Evolutionary conservation across 2,888 invertebrate species (phyloP), one percentile per base, ranked within the genome.

Genomic region (Nymphalis c-album): DNA sequence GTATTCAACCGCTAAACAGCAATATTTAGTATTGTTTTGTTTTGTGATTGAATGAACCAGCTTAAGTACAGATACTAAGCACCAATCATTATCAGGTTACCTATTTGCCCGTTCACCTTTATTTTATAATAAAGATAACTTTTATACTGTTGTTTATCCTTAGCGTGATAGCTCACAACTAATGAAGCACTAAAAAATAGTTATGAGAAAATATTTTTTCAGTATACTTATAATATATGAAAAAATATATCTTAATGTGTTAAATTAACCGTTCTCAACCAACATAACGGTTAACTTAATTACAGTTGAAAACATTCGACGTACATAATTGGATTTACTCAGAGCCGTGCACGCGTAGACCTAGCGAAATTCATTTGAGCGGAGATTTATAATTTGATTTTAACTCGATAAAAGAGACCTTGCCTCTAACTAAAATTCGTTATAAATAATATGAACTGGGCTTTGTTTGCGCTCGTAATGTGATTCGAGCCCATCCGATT

Each of bases 361-460:
- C 68, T 66, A 71, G 67, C 70, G 57, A 67, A 70, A 70, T 64
- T 64, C 64, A 67, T 70, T 73, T 66, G 58, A 72, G 73, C 71
- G 68, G 86, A 88, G 87, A 77, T 78, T 80, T 83, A 84, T 90
- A 90, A 91, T 90, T 91, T 79, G 80, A 76, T 83, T 84, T 83
- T 87, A 90, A 91, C 85, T 83, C 81, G 79, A 91, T 91, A 85
- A 85, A 83, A 76, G 53, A 22, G 53, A 22, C 75, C 74, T 72
- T 73, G 76, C 77, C 77, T 74, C 76, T 83, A 87, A 87, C 82
- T n/a, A 86, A 78, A 77, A 88, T 88, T 86, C 80, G 73, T 73
- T 79, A 80, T 81, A 82, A 87, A 86, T 84, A 85, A 84, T 82
- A 78, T 76, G 71, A 76, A 73, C 71, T 68, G 75, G 71, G 67